phyloP scores from a whole-genome alignment of 1,140 invertebrate species.

The Sitobion miscanthi region DNA sequence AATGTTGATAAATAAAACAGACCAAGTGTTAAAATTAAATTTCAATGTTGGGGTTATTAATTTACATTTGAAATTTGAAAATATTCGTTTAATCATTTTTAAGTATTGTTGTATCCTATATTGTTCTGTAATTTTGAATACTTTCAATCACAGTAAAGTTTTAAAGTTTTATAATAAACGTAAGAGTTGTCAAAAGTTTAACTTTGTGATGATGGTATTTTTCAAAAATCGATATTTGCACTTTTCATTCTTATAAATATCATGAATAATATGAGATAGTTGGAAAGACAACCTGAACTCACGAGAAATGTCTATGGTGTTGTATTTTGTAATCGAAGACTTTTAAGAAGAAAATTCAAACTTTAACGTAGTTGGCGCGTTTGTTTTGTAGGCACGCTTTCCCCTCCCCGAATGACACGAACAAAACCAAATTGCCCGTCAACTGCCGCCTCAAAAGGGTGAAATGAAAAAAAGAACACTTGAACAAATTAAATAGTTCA shows the following conservation, averaged over 20 bases:
- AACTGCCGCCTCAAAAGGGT: neutral
- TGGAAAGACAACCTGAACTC: neutral
- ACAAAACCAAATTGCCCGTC: conserved; percentile 9
- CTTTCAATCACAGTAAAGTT: neutral
- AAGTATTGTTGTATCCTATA: neutral
- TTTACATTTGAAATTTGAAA: neutral
- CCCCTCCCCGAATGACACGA: no score
- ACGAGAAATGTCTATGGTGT: neutral
- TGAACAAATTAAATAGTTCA: conserved; percentile 30
- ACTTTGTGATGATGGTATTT: neutral
- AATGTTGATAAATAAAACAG: neutral
- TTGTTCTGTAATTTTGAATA: neutral
- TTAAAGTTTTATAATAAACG: neutral
- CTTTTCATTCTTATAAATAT: neutral
- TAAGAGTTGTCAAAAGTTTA: neutral
- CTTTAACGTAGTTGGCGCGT: neutral
- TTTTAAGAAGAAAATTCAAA: neutral
- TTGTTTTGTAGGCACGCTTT: neutral
- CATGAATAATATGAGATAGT: neutral
- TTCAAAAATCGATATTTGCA: conserved; percentile 6
- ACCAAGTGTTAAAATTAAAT: neutral
- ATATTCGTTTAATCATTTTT: neutral
- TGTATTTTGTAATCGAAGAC: conserved; percentile 1
- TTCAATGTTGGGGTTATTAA: neutral
- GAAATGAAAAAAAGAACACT: conserved; percentile 46